Base-by-base conservation (phyloP, 2,113 vertebrate species). In the Mionectes macconnelli region DNA sequence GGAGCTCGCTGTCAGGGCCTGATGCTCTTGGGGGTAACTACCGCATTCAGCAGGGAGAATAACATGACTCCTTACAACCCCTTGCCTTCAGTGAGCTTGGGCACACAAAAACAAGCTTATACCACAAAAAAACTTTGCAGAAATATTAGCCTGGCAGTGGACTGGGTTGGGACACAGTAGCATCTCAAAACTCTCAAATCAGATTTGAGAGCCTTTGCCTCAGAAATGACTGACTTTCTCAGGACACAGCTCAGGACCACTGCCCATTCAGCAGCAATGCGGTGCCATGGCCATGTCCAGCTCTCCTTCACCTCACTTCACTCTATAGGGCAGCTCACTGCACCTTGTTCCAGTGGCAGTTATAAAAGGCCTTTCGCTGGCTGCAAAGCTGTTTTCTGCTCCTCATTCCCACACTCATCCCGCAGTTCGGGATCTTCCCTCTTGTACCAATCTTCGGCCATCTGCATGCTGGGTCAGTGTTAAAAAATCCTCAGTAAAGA, bases 11-110 rank as follows among this genome's bases (percentile, higher is more conserved):
- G 2, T 33, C 44, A 28, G 33, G 31, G 12, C 17, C 20, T 64
- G 10, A 14, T 63, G 53, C 27, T 74, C 30, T 53, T 64, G n/a
- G 22, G 44, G 23, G 9, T 31, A 19, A 33, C 63, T 42, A 64
- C 22, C 33, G 16, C 35, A 12, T 59, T 74, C 62, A 64, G 23
- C 56, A 55, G 8, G 17, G 45, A 64, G 4, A 78, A 47, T 59
- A 77, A 39, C 4, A 2, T 13, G 57, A 57, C 6, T 39, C 33
- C 12, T 64, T 73, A 31, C 0, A 2, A 17, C 39, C 8, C 5
- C 20, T 31, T 20, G 33, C 28, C 53, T 73, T 81, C 4, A 1
- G 24, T 33, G 40, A 66, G 28, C 30, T 89, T 0, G 0, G 35
- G 27, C 27, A 76, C 15, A 19, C 6, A 25, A 45, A 84, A 66